phyloP scores from a whole-genome alignment of 1,140 invertebrate genomes.

The Drosophila insularis region DNA sequence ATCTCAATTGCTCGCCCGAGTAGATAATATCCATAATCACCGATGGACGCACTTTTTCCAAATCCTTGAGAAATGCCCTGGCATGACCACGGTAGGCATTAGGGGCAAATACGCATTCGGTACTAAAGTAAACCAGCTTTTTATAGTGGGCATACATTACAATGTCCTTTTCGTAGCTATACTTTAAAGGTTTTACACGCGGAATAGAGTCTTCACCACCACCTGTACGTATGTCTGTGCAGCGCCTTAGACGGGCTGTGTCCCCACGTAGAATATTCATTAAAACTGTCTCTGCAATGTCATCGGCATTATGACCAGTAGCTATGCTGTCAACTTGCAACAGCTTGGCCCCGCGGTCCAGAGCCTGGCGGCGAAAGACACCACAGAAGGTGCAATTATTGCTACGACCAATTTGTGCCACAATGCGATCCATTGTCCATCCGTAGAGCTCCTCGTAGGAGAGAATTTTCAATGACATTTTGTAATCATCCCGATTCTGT shows the following conservation, averaged over 20 bases:
- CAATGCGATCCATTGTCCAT: constrained; percentile 99
- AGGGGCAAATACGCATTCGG: constrained; percentile 99
- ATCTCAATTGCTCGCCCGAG: constrained; percentile 94
- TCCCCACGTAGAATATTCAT: constrained; percentile 99
- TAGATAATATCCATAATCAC: constrained; percentile 99
- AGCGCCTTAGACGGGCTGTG: constrained; percentile 95
- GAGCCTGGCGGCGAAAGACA: constrained; percentile 96
- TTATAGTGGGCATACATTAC: constrained; percentile 99
- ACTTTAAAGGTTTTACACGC: constrained; percentile 98
- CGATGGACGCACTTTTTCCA: constrained; percentile 96
- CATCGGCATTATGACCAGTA: constrained; percentile 99
- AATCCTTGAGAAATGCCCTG: constrained; percentile 95
- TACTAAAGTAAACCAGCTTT: constrained; percentile 99
- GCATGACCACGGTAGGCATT: constrained; percentile 98
- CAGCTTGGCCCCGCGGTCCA: constrained; percentile 95
- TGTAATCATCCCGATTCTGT: constrained; percentile 96
- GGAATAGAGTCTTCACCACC: constrained; percentile 93
- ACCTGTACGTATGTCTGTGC: constrained; percentile 94
- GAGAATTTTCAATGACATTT: constrained; percentile 96
- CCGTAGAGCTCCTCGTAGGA: constrained; percentile 99
- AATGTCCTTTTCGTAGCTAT: constrained; percentile 99
- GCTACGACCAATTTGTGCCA: constrained; percentile 95
- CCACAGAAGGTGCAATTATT: constrained; percentile 99
- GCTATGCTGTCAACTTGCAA: constrained; percentile 96
- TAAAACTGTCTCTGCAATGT: constrained; percentile 98